Percentiles rank a stretch among this genome's conserved stretches.
These are phyloP conservation scores for Sebastes trivittatus DNA, from an alignment of 2,797 vertebrate genomes.

Conservation along the genomic window DNA sequence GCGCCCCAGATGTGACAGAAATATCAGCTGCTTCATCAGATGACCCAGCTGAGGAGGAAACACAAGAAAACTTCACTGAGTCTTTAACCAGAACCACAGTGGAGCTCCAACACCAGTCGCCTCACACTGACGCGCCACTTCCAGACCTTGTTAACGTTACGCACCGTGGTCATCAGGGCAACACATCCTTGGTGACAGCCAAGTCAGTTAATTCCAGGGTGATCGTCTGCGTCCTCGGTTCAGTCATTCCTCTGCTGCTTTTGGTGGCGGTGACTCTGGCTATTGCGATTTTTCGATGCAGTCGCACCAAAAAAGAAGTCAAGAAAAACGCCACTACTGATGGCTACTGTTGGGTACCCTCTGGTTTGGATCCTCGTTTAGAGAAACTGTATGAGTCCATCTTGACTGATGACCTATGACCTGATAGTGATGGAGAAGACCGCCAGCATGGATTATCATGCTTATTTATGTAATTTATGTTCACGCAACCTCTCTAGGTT, in stretches of 20 bases:
- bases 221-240: slow-evolving; percentile 73
- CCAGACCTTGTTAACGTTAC: slow-evolving; percentile 15
- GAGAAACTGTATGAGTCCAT: slow-evolving; percentile 76
- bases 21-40: neutral
- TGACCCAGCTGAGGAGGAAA: neutral
- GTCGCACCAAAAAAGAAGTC: slow-evolving; percentile 64
- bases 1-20: slow-evolving; percentile 6
- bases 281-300: slow-evolving; percentile 68
- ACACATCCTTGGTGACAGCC: neutral
- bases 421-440: neutral
- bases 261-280: slow-evolving; percentile 67
- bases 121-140: slow-evolving; percentile 28
- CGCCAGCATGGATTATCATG: neutral
- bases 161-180: neutral
- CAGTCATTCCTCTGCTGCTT: slow-evolving; percentile 70
- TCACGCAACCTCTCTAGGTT: neutral
- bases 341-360: slow-evolving; percentile 84
- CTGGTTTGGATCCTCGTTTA: slow-evolving; percentile 73
- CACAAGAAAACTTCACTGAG: slow-evolving; percentile 20
- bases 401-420: slow-evolving; percentile 74
- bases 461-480: slow-evolving; percentile 60
- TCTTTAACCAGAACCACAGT: slow-evolving; percentile 23
- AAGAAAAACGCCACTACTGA: slow-evolving; percentile 75
- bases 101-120: slow-evolving; percentile 51
- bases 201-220: slow-evolving; percentile 34